phyloP scores from a whole-genome alignment of 2,797 vertebrate species.

The Sebastiscus albofasciatus region DNA sequence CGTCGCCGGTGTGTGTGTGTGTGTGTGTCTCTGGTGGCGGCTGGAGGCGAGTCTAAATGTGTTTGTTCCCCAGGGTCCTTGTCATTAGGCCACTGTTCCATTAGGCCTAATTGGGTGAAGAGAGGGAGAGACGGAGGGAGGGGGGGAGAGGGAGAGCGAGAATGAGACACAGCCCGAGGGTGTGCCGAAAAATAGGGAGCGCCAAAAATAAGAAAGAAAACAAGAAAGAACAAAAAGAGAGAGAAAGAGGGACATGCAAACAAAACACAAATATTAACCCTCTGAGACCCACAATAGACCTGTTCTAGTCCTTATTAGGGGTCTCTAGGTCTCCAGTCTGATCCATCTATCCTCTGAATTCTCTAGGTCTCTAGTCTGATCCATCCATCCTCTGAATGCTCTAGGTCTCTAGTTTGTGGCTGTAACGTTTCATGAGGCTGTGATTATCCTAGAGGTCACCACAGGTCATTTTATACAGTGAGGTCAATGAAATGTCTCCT shows the following conservation, averaged over 20 bases:
- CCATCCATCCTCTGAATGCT: no score
- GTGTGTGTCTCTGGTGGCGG: constrained; percentile 54
- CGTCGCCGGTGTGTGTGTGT: constrained; percentile 20
- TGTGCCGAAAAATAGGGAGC: constrained; percentile 20
- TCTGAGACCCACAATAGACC: no score
- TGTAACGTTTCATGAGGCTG: no score
- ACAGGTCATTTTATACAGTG: no score
- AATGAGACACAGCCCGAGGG: constrained; percentile 46
- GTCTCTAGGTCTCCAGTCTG: no score
- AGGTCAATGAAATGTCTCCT: no score
- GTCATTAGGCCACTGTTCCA: constrained; percentile 77
- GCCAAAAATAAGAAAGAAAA: background rate
- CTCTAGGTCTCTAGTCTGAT: no score
- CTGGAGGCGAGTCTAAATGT: constrained; percentile 74
- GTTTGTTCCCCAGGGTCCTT: constrained; percentile 72
- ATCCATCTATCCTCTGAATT: no score
- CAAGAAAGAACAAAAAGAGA: background rate
- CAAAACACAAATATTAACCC: background rate
- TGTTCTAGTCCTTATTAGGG: no score
- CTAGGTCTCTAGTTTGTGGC: no score
- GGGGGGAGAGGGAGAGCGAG: constrained; percentile 21
- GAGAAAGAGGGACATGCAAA: background rate
- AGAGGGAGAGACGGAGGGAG: constrained; percentile 51
- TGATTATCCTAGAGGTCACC: no score
- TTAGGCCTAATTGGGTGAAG: constrained; percentile 79